phyloP scores from a whole-genome alignment of 2,888 invertebrate species.

The Listrodromus nycthemerus region DNA sequence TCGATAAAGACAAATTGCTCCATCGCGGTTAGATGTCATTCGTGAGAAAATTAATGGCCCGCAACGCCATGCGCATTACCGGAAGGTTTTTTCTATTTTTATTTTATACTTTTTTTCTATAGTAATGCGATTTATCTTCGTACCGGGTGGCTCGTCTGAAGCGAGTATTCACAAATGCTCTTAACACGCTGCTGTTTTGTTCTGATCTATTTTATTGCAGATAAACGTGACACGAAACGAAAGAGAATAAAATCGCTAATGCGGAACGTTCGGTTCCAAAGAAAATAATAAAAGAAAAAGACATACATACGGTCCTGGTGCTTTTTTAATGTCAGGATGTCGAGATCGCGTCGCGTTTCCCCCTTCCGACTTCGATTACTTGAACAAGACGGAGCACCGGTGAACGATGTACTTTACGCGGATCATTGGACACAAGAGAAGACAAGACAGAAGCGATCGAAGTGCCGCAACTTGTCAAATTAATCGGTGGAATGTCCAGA shows the following conservation, averaged over 20 bases:
- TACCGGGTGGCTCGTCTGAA: slow-evolving; percentile 41
- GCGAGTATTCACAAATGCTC: slow-evolving; percentile 33
- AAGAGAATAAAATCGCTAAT: not conserved
- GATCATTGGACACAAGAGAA: slow-evolving; percentile 21
- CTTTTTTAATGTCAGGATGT: slow-evolving; percentile 19
- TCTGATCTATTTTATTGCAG: not conserved
- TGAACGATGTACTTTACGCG: not conserved
- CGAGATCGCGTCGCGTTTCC: not conserved
- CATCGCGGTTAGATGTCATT: slow-evolving; percentile 59
- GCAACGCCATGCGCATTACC: slow-evolving; percentile 55
- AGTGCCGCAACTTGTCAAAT: slow-evolving; percentile 31
- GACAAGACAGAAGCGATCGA: slow-evolving; percentile 33
- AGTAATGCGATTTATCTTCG: slow-evolving; percentile 63
- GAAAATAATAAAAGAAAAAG: slow-evolving; percentile 1
- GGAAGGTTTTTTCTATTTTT: slow-evolving; percentile 13
- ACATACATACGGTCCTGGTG: not conserved
- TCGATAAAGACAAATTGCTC: slow-evolving; percentile 65
- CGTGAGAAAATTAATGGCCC: slow-evolving; percentile 61
- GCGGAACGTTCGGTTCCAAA: not conserved
- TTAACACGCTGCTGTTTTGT: slow-evolving; percentile 23
- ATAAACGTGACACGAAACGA: slow-evolving; percentile 14
- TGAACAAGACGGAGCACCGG: slow-evolving; percentile 39
- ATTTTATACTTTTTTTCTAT: slow-evolving; percentile 27
- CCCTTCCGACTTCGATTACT: slow-evolving; percentile 7
- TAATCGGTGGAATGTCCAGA: slow-evolving; percentile 3